phyloP scores from a whole-genome alignment of 1,140 invertebrate genomes.

The Drosophila sucinea region DNA sequence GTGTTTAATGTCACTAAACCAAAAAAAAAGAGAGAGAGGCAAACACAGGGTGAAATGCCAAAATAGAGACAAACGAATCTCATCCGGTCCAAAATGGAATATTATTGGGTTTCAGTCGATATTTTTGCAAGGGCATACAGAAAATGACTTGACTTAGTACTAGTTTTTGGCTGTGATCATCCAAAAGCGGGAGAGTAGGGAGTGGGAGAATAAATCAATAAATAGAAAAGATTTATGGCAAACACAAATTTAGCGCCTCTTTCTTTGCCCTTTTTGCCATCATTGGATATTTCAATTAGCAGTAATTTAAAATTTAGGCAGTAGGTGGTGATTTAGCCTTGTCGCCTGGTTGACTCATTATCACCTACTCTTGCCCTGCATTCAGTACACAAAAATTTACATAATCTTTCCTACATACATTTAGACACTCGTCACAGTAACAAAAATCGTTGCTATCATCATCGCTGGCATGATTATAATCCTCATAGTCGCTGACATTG shows the following conservation, averaged over 20 bases:
- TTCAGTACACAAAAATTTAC: neutral
- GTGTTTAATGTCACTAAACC: neutral
- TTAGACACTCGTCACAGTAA: constrained; percentile 89
- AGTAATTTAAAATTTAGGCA: neutral
- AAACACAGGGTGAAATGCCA: too few species aligned
- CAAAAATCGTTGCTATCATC: constrained; percentile 85
- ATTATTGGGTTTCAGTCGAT: too few species aligned
- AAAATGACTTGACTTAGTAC: too few species aligned
- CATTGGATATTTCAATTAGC: constrained; percentile 1
- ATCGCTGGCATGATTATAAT: constrained; percentile 56
- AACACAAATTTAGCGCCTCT: too few species aligned
- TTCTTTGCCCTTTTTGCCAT: neutral
- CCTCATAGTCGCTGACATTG: constrained; percentile 60
- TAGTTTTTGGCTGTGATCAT: too few species aligned
- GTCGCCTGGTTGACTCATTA: constrained; percentile 3
- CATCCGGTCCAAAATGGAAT: too few species aligned
- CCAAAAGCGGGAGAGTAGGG: too few species aligned
- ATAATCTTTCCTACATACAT: constrained; percentile 83
- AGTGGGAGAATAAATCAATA: too few species aligned
- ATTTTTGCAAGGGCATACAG: too few species aligned
- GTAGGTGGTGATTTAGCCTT: neutral
- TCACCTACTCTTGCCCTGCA: constrained; percentile 2
- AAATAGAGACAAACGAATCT: too few species aligned
- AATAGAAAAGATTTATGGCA: too few species aligned
- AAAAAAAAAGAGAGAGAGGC: too few species aligned